phyloP scores from a whole-genome alignment of 1,140 invertebrate genomes.

The Saxidomus purpurata region DNA sequence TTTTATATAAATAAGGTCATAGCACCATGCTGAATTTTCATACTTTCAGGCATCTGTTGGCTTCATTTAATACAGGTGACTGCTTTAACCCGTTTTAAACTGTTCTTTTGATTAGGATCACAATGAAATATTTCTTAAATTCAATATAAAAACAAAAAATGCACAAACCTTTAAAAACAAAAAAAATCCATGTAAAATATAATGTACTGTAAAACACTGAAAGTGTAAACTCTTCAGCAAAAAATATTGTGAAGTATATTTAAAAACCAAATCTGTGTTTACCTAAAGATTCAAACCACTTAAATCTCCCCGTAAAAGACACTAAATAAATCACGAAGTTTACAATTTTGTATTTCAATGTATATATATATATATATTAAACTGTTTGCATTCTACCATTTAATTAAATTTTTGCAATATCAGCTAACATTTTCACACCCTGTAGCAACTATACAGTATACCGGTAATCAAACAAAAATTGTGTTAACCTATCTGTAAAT shows the following conservation, averaged over 20 bases:
- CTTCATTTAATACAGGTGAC: no score
- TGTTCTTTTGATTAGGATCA: no score
- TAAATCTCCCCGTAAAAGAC: background rate
- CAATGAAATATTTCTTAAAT: no score
- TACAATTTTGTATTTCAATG: background rate
- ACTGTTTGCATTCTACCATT: background rate
- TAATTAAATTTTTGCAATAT: background rate
- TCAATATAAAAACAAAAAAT: no score
- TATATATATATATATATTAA: background rate
- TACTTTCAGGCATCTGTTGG: no score
- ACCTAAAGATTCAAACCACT: background rate
- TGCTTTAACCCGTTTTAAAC: no score
- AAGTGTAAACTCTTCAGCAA: background rate
- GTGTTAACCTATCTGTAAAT: background rate
- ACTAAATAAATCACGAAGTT: background rate
- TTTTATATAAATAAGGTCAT: no score
- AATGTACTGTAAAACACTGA: no score
- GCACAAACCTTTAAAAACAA: no score
- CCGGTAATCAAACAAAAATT: background rate
- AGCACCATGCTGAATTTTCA: no score
- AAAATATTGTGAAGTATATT: background rate
- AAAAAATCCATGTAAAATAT: no score
- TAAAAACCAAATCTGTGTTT: background rate
- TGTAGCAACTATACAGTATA: background rate
- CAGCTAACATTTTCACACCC: conserved; percentile 14